Base-by-base conservation (phyloP, 1,140 invertebrate species). In the Aphidius gifuensis region DNA sequence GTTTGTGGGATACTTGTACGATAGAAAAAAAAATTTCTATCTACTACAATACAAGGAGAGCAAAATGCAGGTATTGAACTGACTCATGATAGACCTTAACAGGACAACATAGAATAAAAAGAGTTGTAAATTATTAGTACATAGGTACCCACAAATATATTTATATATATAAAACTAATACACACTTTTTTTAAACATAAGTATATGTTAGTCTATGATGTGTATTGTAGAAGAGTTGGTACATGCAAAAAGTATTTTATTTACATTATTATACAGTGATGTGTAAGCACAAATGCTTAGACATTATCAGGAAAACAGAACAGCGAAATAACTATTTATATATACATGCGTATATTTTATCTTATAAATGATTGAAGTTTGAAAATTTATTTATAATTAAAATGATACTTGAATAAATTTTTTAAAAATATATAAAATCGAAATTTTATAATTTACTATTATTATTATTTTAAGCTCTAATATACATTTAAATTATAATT, bases 51-150 rank as follows among this genome's bases (percentile, higher is more conserved):
- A 58, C 56, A 56, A 63, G 61, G 49, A 50, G 49, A 63, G 61
- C 51, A 57, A 63, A 63, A 63, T 40, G 44, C 47, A 58, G 56
- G 61, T 63, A 46, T 58, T 61, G 40, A 58, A 58, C 56, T 63
- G 47, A 32, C 23, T 32, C 23, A 32, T 32, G 23, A 32, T 3
- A 32, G 23, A 4, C 4, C 23, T 32, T 32, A 32, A 32, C 23
- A 32, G 23, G 23, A 32, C 4, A 32, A 32, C 23, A 32, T 32
- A 32, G 23, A 32, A 32, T 32, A 32, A 32, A 3, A 63, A 54
- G 39, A 43, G 48, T 51, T 58, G 61, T 47, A 49, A 58, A 57
- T 63, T 63, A 57, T 63, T 63, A 8, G 42, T 44, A 50, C 61
- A 63, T 53, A 54, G 49, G 46, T 21, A 44, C 55, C 23, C 6